Evolutionary conservation across 2,888 invertebrate genomes (phyloP).

Genomic region (Altica lythri): DNA sequence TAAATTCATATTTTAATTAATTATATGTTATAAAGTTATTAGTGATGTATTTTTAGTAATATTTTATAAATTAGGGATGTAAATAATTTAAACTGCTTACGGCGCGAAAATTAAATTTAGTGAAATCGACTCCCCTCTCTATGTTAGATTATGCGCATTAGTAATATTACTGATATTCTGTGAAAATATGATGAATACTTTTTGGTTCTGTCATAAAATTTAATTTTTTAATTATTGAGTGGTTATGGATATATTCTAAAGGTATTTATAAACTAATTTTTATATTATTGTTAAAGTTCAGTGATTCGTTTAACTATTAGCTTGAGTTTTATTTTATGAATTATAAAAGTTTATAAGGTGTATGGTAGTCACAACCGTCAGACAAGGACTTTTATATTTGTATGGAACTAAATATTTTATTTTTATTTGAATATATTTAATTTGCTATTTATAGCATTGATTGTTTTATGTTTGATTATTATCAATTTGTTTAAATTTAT

Average conservation of each 20-base stretch:
- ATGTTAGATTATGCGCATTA: constrained; percentile 42
- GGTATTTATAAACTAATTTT: constrained; percentile 44
- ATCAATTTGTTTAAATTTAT: no score
- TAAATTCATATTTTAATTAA: no score
- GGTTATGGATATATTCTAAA: constrained; percentile 30
- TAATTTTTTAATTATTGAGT: constrained; percentile 42
- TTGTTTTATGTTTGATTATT: constrained; percentile 11
- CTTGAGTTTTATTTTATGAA: constrained; percentile 36
- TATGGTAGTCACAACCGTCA: constrained; percentile 38
- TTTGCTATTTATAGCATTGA: constrained; percentile 11
- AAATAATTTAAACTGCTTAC: constrained; percentile 21
- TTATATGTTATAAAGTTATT: no score
- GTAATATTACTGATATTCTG: constrained; percentile 44
- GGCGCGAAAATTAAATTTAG: constrained; percentile 37
- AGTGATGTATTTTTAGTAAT: not conserved
- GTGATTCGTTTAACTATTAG: constrained; percentile 21
- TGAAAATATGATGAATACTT: constrained; percentile 42
- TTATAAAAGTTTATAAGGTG: constrained; percentile 33
- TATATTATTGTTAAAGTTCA: constrained; percentile 33
- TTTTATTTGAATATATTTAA: constrained; percentile 22
- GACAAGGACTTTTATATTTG: constrained; percentile 37
- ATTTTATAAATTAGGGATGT: constrained; percentile 8
- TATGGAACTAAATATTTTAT: constrained; percentile 28
- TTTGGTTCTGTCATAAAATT: constrained; percentile 49
- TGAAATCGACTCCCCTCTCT: constrained; percentile 35